Evolutionary conservation across 2,888 invertebrate genomes (phyloP).

Genomic region (Conops quadrifasciatus): DNA sequence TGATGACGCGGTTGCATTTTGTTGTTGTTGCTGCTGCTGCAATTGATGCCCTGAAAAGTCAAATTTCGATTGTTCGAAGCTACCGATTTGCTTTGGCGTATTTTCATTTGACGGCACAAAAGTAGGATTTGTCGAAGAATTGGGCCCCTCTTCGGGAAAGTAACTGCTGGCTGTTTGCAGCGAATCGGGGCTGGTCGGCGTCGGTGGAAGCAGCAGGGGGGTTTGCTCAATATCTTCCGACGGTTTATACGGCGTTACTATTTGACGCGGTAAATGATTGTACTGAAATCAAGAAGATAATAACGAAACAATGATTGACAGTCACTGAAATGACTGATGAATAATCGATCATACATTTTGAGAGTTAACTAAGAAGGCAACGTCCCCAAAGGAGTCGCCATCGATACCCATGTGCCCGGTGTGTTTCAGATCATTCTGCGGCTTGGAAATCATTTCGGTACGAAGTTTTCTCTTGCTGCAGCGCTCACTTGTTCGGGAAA

Average conservation of each 20-base stretch:
- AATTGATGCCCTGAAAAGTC: constrained; percentile 54
- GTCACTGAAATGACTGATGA: not conserved
- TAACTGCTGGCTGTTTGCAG: constrained; percentile 65
- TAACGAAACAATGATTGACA: not conserved
- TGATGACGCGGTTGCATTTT: constrained; percentile 39
- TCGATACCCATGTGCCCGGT: constrained; percentile 96
- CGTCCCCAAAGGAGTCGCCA: constrained; percentile 96
- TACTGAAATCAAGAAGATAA: constrained; percentile 65
- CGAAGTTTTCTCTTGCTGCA: constrained; percentile 75
- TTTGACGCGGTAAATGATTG: constrained; percentile 84
- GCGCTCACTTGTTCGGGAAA: constrained; percentile 70
- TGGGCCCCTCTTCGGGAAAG: constrained; percentile 57
- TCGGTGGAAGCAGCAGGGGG: constrained; percentile 70
- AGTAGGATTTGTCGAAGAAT: constrained; percentile 63
- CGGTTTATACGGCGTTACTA: constrained; percentile 88
- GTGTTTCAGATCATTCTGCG: constrained; percentile 96
- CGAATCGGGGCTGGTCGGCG: constrained; percentile 65
- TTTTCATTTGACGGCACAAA: constrained; percentile 64
- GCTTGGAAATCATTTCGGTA: constrained; percentile 94
- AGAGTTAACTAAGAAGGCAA: constrained; percentile 70
- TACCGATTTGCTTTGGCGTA: constrained; percentile 56
- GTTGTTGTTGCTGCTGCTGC: constrained; percentile 33
- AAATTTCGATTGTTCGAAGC: constrained; percentile 55
- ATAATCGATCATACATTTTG: constrained; percentile 58
- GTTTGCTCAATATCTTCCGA: constrained; percentile 82